Evolutionary conservation across 2,888 invertebrate genomes (phyloP).

Genomic region (Cancer borealis): DNA sequence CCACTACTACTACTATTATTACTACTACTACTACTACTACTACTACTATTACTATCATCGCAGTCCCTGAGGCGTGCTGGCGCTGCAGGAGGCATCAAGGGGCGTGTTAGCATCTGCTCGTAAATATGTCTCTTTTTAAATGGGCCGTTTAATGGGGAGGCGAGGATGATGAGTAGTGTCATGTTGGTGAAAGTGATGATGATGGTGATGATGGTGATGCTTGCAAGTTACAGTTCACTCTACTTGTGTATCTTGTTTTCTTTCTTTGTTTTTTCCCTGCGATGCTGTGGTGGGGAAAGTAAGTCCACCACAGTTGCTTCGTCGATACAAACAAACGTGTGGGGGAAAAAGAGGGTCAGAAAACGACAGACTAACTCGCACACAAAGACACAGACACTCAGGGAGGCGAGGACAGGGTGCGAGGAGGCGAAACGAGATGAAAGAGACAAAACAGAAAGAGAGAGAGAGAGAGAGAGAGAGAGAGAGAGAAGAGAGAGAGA

Average conservation of each 20-base stretch:
- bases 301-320: not conserved
- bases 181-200: not conserved
- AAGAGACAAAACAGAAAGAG: not conserved
- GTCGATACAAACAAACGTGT: not conserved
- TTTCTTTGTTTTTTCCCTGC: not conserved
- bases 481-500: not conserved
- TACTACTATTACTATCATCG: not conserved
- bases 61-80: not conserved
- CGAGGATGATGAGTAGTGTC: not conserved
- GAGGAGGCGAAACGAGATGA: constrained; percentile 46
- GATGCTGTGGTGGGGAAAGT: not conserved
- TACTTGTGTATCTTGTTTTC: not conserved
- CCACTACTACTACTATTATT: constrained; percentile 6
- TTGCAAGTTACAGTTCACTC: not conserved
- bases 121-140: not conserved
- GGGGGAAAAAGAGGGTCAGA: not conserved
- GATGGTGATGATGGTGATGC: not conserved
- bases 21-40: constrained; percentile 9
- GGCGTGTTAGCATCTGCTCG: constrained; percentile 16
- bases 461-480: not conserved
- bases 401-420: not conserved
- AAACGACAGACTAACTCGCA: not conserved
- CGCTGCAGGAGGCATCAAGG: constrained; percentile 17
- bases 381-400: not conserved
- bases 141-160: constrained; percentile 4